phyloP scores from a whole-genome alignment of 1,140 invertebrate genomes.

The Saccostrea cuccullata region DNA sequence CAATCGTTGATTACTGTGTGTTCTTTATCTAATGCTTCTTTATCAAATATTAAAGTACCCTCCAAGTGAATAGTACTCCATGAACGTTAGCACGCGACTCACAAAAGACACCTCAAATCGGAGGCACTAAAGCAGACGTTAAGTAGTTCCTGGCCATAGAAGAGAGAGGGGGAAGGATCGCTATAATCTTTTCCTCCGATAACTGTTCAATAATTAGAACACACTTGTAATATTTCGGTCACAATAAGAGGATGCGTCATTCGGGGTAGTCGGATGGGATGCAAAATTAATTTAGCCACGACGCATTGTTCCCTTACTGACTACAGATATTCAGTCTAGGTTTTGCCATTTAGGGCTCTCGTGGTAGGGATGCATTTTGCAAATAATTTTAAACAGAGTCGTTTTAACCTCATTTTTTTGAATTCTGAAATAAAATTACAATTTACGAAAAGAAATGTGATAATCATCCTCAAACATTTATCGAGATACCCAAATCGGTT shows the following conservation, averaged over 20 bases:
- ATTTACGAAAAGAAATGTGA: no score
- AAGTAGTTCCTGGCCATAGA: background rate
- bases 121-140: background rate
- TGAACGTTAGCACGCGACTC: background rate
- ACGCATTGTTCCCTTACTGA: no score
- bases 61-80: background rate
- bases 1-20: background rate
- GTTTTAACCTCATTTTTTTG: no score
- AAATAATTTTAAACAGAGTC: no score
- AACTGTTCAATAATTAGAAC: background rate
- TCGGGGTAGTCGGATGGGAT: background rate
- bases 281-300: no score
- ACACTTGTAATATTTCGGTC: background rate
- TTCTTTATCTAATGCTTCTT: constrained; percentile 28
- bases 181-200: background rate
- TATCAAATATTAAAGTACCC: constrained; percentile 32
- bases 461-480: no score
- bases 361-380: no score
- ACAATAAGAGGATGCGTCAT: background rate
- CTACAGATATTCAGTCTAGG: no score
- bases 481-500: no score
- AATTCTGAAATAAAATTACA: no score
- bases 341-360: no score
- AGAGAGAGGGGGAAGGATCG: background rate
- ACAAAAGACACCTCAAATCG: constrained; percentile 10